Evolutionary conservation across 2,888 invertebrate genomes (phyloP).

Genomic region (Gastrophysa polygoni): DNA sequence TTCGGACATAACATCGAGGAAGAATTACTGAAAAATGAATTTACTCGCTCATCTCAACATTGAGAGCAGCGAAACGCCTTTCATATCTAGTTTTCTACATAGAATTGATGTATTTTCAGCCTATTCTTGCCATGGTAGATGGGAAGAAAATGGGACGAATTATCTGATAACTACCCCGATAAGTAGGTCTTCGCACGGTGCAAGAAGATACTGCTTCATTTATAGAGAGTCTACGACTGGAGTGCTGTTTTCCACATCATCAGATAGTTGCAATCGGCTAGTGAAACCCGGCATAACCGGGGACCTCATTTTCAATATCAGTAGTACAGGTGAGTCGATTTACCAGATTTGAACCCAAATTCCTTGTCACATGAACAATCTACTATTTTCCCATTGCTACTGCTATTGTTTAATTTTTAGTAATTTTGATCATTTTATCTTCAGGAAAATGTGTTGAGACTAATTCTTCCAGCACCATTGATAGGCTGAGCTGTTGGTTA

Average conservation of each 20-base stretch:
- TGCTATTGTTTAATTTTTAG: no score
- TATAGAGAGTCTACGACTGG: conserved; percentile 66
- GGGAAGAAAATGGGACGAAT: conserved; percentile 86
- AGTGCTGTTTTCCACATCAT: conserved; percentile 66
- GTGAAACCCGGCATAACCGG: conserved; percentile 62
- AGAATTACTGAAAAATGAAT: no score
- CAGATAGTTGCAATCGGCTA: conserved; percentile 68
- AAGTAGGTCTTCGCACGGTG: conserved; percentile 69
- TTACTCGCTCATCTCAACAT: no score
- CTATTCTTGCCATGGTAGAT: conserved; percentile 88
- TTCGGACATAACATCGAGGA: no score
- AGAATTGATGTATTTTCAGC: conserved; percentile 70
- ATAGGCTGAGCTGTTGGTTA: conserved; percentile 26
- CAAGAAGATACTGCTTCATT: conserved; percentile 77
- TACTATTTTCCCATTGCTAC: no score
- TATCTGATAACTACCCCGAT: conserved; percentile 83
- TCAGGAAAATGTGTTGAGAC: conserved; percentile 70
- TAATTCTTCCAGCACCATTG: conserved; percentile 48
- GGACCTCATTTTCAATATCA: conserved; percentile 72
- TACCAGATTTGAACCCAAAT: neutral
- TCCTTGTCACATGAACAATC: neutral
- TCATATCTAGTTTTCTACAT: no score
- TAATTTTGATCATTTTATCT: conserved; percentile 40
- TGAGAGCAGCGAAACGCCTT: no score
- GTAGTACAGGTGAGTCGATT: conserved; percentile 68